phyloP scores from a whole-genome alignment of 2,888 invertebrate species.

The Sesia apiformis region DNA sequence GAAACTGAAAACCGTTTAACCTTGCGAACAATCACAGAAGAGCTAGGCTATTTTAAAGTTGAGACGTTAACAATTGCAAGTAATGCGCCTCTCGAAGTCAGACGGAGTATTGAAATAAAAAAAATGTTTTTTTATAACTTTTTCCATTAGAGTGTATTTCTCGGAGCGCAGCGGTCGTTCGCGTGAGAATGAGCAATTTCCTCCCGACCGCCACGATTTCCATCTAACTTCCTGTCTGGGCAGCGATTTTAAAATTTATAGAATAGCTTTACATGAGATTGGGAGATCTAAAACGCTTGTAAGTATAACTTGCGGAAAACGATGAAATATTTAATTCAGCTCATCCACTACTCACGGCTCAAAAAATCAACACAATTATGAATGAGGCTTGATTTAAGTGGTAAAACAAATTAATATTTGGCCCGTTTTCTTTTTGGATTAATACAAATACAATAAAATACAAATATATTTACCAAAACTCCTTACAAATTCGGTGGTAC shows the following conservation, averaged over 20 bases:
- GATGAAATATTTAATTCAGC: too few species aligned
- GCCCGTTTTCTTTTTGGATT: too few species aligned
- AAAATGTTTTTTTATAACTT: constrained; percentile 64
- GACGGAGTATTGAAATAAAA: constrained; percentile 40
- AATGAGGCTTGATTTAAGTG: too few species aligned
- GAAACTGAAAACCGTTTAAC: background rate
- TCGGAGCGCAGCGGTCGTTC: constrained; percentile 48
- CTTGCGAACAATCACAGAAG: background rate
- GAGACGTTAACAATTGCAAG: background rate
- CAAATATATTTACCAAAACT: too few species aligned
- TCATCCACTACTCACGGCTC: too few species aligned
- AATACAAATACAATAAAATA: too few species aligned
- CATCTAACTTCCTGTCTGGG: constrained; percentile 70
- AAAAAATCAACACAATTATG: too few species aligned
- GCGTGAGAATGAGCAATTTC: constrained; percentile 74
- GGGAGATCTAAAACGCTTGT: constrained; percentile 20
- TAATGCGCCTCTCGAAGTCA: background rate
- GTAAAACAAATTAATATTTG: too few species aligned
- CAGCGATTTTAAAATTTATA: constrained; percentile 72
- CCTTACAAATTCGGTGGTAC: too few species aligned
- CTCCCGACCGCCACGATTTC: constrained; percentile 65
- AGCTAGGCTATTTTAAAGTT: background rate
- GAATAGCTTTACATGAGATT: constrained; percentile 62
- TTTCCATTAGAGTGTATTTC: constrained; percentile 67
- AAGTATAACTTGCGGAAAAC: too few species aligned